Evolutionary conservation across 37 sponge, comb jelly and placozoan genomes (phyloP).

Genomic region (Haliclona indistincta): DNA sequence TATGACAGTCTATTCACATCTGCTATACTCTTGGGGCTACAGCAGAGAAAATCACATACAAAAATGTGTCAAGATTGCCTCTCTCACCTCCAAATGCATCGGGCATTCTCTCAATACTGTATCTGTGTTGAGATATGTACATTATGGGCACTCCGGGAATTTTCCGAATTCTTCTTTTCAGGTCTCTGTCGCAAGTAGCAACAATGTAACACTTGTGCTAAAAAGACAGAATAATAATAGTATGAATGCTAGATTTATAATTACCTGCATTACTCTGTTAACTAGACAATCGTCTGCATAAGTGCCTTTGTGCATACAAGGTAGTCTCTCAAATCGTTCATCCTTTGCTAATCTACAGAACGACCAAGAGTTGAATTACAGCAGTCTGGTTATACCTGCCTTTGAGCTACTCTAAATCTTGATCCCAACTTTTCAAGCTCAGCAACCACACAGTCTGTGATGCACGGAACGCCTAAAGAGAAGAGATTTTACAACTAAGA

Average conservation of each 20-base stretch:
- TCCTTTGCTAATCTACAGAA: conserved; percentile 85
- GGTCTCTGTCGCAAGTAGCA: conserved; percentile 96
- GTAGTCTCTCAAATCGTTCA: conserved; percentile 92
- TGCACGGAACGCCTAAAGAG: conserved; percentile 85
- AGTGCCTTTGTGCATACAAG: conserved; percentile 96
- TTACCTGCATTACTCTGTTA: conserved; percentile 89
- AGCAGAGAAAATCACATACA: conserved; percentile 1
- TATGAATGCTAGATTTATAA: not conserved
- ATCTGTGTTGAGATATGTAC: conserved; percentile 92
- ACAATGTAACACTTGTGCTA: conserved; percentile 98
- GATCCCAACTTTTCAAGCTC: conserved; percentile 98
- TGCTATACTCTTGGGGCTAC: not conserved
- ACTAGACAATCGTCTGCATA: conserved; percentile 99
- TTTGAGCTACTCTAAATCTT: conserved; percentile 91
- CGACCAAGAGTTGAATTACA: not conserved
- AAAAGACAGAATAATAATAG: not conserved
- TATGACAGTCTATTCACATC: not conserved
- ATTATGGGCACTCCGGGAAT: conserved; percentile 99
- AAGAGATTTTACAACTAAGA: not conserved
- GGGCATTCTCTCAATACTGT: conserved; percentile 97
- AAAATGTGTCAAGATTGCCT: not conserved
- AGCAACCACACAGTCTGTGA: conserved; percentile 97
- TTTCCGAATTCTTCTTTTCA: conserved; percentile 94
- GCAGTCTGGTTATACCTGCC: not conserved
- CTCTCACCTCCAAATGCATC: conserved; percentile 92